A percentile compares a stretch with the other conserved stretches of the same genome.
These are phyloP conservation scores for Galeopterus variegatus DNA, from an alignment of 2,113 vertebrate species.

Conservation along the genomic window DNA sequence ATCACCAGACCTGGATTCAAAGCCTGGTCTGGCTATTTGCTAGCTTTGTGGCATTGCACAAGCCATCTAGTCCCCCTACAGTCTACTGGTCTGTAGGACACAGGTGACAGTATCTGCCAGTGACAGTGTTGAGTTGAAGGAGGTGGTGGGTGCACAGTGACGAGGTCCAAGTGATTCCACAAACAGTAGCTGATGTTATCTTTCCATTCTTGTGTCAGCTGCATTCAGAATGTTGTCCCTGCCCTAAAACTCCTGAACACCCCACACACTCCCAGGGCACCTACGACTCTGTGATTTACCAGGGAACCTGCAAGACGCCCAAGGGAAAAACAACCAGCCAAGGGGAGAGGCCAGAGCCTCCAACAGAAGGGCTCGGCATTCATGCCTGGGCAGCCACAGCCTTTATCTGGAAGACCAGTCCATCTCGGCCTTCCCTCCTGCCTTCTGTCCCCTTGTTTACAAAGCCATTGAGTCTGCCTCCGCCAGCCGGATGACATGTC, in stretches of 20 bases:
- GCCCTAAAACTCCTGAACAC: neutral
- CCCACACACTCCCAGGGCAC: neutral
- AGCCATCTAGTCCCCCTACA: neutral
- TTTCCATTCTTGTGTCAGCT: neutral
- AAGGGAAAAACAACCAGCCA: neutral
- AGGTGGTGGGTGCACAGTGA: neutral
- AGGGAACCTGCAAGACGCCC: neutral
- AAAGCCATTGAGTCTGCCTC: neutral
- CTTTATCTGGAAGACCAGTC: neutral
- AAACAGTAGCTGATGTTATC: fast-evolving
- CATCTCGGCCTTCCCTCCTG: fast-evolving
- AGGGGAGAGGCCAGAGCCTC: fast-evolving
- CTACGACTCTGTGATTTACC: neutral
- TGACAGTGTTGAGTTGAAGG: neutral
- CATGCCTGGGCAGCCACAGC: fast-evolving
- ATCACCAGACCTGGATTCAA: neutral
- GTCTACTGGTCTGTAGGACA: neutral
- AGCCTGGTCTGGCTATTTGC: neutral
- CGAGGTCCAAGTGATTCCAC: neutral
- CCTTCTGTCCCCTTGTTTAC: neutral
- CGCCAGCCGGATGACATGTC: fast-evolving
- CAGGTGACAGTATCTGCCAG: neutral
- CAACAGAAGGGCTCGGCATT: fast-evolving
- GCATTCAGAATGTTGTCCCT: neutral
- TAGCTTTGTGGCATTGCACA: neutral